These are phyloP conservation scores for Rhipidura dahli DNA, from an alignment of 2,113 vertebrate genomes.

Conservation along the genomic window DNA sequence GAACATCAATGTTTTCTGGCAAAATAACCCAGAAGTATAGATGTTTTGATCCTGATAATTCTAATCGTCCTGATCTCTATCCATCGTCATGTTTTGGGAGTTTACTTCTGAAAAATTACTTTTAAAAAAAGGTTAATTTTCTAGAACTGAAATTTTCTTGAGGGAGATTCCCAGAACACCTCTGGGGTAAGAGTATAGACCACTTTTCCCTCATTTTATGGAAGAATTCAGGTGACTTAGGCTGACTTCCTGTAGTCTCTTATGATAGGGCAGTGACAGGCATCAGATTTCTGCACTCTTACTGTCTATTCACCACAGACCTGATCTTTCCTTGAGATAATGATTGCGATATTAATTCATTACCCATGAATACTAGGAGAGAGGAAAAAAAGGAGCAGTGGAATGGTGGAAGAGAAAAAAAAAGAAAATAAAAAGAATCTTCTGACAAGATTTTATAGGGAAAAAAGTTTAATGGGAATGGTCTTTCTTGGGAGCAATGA, in stretches of 20 bases:
- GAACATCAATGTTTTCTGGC: background rate
- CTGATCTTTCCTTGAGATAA: background rate
- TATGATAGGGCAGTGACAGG: background rate
- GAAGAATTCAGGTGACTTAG: background rate
- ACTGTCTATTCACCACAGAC: background rate
- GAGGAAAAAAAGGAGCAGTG: background rate
- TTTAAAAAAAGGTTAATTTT: background rate
- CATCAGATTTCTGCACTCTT: background rate
- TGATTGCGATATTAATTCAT: background rate
- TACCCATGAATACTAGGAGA: background rate
- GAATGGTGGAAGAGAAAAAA: background rate
- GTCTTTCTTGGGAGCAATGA: background rate
- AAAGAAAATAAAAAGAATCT: background rate
- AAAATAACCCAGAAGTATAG: background rate
- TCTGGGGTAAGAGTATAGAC: background rate
- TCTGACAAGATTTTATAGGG: background rate
- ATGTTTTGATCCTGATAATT: background rate
- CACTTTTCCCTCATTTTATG: background rate
- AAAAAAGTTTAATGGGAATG: background rate
- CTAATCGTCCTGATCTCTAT: background rate
- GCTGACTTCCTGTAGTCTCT: background rate
- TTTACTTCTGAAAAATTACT: background rate
- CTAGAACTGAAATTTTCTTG: background rate
- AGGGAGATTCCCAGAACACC: background rate
- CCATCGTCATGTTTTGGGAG: background rate